These are phyloP conservation scores for Sander vitreus DNA, from an alignment of 2,113 vertebrate genomes.

Conservation along the genomic window DNA sequence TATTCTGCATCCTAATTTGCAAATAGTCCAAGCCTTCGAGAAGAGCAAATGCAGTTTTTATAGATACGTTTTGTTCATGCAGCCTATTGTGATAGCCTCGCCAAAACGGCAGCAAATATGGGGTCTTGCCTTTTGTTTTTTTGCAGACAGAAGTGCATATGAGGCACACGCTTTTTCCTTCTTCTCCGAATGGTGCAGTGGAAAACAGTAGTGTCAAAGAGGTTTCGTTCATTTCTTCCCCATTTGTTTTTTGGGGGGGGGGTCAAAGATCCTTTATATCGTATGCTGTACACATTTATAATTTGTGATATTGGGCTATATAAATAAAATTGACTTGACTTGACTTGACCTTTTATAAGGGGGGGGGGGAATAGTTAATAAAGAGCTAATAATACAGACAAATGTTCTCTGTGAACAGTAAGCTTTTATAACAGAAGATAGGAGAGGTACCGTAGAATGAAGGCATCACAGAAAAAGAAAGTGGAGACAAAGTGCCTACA, in stretches of 20 bases:
- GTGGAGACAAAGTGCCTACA: slow-evolving; percentile 51
- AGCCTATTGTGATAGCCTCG: not conserved
- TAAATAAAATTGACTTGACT: not conserved
- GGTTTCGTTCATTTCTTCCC: not conserved
- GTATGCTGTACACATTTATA: not conserved
- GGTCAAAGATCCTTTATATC: not conserved
- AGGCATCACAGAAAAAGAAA: slow-evolving; percentile 53
- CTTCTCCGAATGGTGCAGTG: not conserved
- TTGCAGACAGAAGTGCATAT: not conserved
- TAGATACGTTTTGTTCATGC: not conserved
- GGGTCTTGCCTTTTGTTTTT: not conserved
- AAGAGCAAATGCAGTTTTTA: not conserved
- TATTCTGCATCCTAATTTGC: not conserved
- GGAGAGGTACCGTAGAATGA: not conserved
- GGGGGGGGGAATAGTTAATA: not conserved
- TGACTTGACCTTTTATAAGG: not conserved
- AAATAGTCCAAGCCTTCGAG: not conserved
- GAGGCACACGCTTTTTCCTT: not conserved
- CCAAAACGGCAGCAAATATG: not conserved
- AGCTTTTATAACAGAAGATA: not conserved
- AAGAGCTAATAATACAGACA: not conserved
- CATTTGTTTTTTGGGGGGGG: not conserved
- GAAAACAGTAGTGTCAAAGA: not conserved
- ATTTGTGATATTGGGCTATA: not conserved
- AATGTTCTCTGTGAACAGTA: not conserved